Base-by-base conservation (phyloP, 2,888 invertebrate genomes). In the Nemotelus pantherinus region DNA sequence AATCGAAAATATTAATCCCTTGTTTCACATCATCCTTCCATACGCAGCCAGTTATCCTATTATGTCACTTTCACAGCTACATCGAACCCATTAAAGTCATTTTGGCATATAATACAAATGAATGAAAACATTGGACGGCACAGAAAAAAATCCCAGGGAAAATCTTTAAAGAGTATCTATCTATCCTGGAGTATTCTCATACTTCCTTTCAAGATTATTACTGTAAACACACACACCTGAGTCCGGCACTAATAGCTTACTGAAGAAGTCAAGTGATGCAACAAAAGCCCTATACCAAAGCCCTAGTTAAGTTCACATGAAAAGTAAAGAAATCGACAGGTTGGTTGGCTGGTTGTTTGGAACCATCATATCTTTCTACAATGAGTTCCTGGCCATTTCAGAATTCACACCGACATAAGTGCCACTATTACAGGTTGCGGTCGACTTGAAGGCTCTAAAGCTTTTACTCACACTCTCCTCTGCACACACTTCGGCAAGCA, bases 141-240 rank as follows among this genome's bases (percentile, higher is more conserved):
- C 6, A 53, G 10, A 53, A 53, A 53, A n/a, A 9, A 53, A 25
- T 25, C 25, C 25, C 25, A 25, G 25, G 25, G 25, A 25, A 25
- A 25, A 25, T 25, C 25, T 25, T 25, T 25, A 25, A 25, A 25
- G 25, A 25, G 25, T 25, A 25, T 25, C 25, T 25, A 25, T 25
- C 25, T 25, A 25, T 25, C 25, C 25, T 25, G 2, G 47, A 60
- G 48, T 63, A 74, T 50, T 48, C 74, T 48, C 48, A 9, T 74
- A 50, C 63, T 44, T 60, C 63, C 41, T 43, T 74, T 58, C 50
- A 60, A 63, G 74, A 74, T 74, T 74, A 74, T 74, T 74, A 74
- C 74, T 74, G 74, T 74, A 74, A 74, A 74, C 63, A 74, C 63
- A 25, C 25, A 63, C 74, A 74, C 74, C 74, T 74, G 74, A 48